phyloP scores from a whole-genome alignment of 2,888 invertebrate genomes.

The Herminia tarsipennalis region DNA sequence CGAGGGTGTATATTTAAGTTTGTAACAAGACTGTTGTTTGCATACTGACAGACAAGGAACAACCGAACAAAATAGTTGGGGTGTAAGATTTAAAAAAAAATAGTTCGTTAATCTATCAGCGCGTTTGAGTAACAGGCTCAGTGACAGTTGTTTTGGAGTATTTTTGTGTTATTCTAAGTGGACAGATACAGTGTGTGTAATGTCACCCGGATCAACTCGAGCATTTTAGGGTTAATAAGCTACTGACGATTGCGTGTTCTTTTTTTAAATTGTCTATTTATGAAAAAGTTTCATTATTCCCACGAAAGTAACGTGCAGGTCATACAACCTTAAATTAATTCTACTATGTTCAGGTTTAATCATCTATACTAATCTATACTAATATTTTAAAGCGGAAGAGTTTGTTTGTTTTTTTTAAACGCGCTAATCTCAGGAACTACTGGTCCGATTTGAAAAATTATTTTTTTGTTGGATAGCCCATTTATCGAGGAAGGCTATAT shows the following conservation, averaged over 20 bases:
- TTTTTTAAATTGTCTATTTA: no score
- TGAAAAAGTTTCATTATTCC: no score
- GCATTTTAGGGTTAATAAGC: conserved; percentile 6
- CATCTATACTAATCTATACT: no score
- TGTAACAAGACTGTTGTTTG: conserved; percentile 58
- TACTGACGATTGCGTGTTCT: neutral
- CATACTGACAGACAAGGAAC: conserved; percentile 71
- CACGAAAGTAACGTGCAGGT: no score
- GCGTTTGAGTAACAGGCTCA: conserved; percentile 42
- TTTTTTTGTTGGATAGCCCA: no score
- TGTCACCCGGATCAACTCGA: conserved; percentile 2
- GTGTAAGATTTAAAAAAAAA: conserved; percentile 52
- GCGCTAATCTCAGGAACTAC: no score
- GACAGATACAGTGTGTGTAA: conserved; percentile 3
- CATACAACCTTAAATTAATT: no score
- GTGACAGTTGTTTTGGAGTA: conserved; percentile 35
- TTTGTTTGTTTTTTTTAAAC: no score
- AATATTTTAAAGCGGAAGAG: no score
- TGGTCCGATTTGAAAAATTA: no score
- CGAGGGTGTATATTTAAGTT: conserved; percentile 29
- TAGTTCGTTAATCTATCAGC: conserved; percentile 56
- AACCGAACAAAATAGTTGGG: conserved; percentile 65
- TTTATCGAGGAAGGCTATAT: no score
- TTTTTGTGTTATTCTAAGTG: conserved; percentile 20
- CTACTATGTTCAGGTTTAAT: no score